A percentile compares a stretch with the other conserved stretches of the same genome.
Conservation (phyloP, 2,888 invertebrate species). For the Chironomus tentans region DNA sequence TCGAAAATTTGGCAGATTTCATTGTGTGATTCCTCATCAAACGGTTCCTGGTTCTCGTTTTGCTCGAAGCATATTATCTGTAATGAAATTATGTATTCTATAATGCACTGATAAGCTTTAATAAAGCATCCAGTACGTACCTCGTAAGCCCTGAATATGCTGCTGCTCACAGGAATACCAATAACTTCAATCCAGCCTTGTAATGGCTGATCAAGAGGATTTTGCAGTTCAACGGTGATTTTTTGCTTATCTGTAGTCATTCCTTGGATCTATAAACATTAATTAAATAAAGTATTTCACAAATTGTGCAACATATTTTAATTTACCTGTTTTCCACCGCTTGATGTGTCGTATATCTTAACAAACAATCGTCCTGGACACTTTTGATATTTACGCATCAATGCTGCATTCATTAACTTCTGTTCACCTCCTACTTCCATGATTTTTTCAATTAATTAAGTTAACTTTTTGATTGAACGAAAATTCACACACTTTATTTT, state of each 20-base stretch:
- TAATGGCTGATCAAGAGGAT: conserved; percentile 24
- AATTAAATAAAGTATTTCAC: background rate
- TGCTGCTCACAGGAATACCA: conserved; percentile 6
- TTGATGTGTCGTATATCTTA: background rate
- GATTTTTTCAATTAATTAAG: background rate
- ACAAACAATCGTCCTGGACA: background rate
- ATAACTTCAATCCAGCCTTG: conserved; percentile 27
- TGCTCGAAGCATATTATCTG: conserved; percentile 22
- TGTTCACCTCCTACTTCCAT: background rate
- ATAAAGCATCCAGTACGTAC: background rate
- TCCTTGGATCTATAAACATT: conserved; percentile 10
- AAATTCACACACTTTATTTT: background rate
- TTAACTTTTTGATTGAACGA: background rate
- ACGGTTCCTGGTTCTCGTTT: conserved; percentile 18
- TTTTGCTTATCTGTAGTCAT: conserved; percentile 22
- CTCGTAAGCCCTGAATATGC: conserved; percentile 11
- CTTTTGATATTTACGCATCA: background rate
- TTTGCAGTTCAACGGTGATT: background rate
- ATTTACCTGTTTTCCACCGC: background rate
- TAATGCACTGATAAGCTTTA: background rate
- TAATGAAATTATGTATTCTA: background rate
- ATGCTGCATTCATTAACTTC: background rate
- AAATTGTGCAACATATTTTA: background rate
- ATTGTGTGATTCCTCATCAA: conserved; percentile 20
- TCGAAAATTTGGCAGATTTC: background rate